These are phyloP conservation scores for Catostylus mosaicus DNA, from an alignment of 30 jellyfish, hydroid and myxozoan genomes.

Conservation along the genomic window DNA sequence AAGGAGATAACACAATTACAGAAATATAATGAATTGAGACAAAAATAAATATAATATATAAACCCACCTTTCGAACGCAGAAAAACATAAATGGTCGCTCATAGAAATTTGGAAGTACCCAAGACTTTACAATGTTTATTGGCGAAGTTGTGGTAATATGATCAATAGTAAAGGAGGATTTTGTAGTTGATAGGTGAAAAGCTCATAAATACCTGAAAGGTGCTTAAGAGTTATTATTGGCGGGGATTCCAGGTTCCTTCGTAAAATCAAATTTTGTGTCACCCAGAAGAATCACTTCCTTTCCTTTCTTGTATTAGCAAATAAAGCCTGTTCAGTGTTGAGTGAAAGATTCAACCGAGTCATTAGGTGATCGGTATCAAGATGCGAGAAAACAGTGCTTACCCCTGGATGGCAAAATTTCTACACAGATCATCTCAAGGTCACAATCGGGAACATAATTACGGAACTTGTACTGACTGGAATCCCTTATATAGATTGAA, in stretches of 20 bases:
- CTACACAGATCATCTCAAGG: slow-evolving; percentile 40
- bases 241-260: not conserved
- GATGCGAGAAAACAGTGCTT: slow-evolving; percentile 3
- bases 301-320: slow-evolving; percentile 19
- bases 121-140: not conserved
- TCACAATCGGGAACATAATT: slow-evolving; percentile 30
- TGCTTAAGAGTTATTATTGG: not conserved
- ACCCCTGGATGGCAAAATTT: slow-evolving; percentile 27
- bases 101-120: not conserved
- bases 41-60: too few species aligned
- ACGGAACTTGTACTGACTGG: slow-evolving; percentile 18
- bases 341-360: slow-evolving; percentile 46
- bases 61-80: not conserved
- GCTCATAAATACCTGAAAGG: not conserved
- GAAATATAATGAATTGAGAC: not conserved
- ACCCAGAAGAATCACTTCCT: slow-evolving; percentile 40
- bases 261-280: slow-evolving; percentile 27
- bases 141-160: not conserved
- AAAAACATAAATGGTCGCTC: not conserved
- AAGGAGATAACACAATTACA: not conserved
- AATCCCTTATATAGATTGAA: slow-evolving; percentile 27
- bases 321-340: slow-evolving; percentile 13
- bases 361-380: slow-evolving; percentile 55
- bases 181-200: not conserved
- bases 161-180: not conserved